These are phyloP conservation scores for Agriopis aurantiaria DNA, from an alignment of 2,888 invertebrate genomes.

Conservation along the genomic window DNA sequence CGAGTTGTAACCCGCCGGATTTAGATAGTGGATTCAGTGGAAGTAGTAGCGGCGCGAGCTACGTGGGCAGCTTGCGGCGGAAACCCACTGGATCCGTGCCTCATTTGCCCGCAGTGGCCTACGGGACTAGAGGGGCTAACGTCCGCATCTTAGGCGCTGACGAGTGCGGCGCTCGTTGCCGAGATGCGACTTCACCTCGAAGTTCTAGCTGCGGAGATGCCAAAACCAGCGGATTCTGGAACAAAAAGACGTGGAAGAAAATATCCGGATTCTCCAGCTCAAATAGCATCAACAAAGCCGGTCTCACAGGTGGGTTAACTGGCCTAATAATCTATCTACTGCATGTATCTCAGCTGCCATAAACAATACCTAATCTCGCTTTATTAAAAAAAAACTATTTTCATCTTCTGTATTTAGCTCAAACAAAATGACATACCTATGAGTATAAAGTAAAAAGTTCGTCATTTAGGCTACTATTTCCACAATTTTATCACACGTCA, in stretches of 20 bases:
- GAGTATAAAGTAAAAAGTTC: slow-evolving; percentile 52
- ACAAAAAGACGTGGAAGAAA: slow-evolving; percentile 92
- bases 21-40: slow-evolving; percentile 94
- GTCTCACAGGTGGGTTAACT: slow-evolving; percentile 87
- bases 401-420: slow-evolving; percentile 75
- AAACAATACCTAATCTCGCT: slow-evolving; percentile 33
- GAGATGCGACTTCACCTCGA: slow-evolving; percentile 75
- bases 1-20: slow-evolving; percentile 89
- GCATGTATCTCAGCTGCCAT: slow-evolving; percentile 25
- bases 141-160: slow-evolving; percentile 80
- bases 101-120: slow-evolving; percentile 82
- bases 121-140: slow-evolving; percentile 82
- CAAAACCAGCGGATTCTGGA: slow-evolving; percentile 88
- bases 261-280: slow-evolving; percentile 91
- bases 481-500: slow-evolving; percentile 57
- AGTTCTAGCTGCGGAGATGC: slow-evolving; percentile 83
- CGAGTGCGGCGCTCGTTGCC: slow-evolving; percentile 75
- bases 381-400: slow-evolving; percentile 34
- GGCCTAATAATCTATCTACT: slow-evolving; percentile 24
- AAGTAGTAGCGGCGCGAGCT: slow-evolving; percentile 93
- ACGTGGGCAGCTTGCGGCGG: slow-evolving; percentile 89
- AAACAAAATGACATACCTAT: slow-evolving; percentile 52
- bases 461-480: slow-evolving; percentile 54
- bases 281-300: slow-evolving; percentile 89
- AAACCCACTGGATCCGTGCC: slow-evolving; percentile 83